Base-by-base conservation (phyloP, 2,797 vertebrate genomes). In the Gymnoscopelus braueri region DNA sequence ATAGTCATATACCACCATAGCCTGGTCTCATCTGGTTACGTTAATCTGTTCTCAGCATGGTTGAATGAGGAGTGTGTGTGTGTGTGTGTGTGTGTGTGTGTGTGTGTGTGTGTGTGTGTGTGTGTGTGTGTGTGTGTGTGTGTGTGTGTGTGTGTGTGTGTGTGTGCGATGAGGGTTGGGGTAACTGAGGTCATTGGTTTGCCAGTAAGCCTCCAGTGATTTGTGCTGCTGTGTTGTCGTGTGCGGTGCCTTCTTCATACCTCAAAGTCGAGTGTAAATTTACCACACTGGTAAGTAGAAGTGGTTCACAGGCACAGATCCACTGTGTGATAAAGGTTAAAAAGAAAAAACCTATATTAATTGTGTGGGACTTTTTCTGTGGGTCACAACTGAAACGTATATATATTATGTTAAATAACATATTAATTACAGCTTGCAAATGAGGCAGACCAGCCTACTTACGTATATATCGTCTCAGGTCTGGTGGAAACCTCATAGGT, bases 141-240 rank as follows among this genome's bases (percentile, higher is more conserved):
- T 71, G 63, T 58, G 63, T 56, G 53, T 66, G 63, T 26, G 63
- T 24, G 52, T 48, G 52, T 48, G 63, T 67, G 67, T 7, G 57
- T 62, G 67, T 60, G 68, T 84, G 75, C 66, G 59, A 24, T 49
- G 75, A 68, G 65, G 5, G 1, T 68, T 89, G 83, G 91, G 89
- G 89, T 88, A 80, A 88, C 80, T 91, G 89, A 91, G 91, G 91
- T 91, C 88, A 90, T 58, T 76, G 87, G 87, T 91, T 89, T 89
- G 88, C 64, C 78, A 85, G 87, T 88, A 87, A 90, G 75, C 78
- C 86, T 86, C 84, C 72, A 79, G 75, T 67, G 60, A 72, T 80
- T 85, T 75, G 82, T 82, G 78, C 83, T 87, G 82, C 87, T 88
- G 76, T 0, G 55, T 52, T 71, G 80, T 80, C 79, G 66, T 86